A percentile compares a stretch with the other conserved stretches of the same genome.
Conservation (phyloP, 2,113 vertebrate genomes). For the Onychostoma macrolepis region DNA sequence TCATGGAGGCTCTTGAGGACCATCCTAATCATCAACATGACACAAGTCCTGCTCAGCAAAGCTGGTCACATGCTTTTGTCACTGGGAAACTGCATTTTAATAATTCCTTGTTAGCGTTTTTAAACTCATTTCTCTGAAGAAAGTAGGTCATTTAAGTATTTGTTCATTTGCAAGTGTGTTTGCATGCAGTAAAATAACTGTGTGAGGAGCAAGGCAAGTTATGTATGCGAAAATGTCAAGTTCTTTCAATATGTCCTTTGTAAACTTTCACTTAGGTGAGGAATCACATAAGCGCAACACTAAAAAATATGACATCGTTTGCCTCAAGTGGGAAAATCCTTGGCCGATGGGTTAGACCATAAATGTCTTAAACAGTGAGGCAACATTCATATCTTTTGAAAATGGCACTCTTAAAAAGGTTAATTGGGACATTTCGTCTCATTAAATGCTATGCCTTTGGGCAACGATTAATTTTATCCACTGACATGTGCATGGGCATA, state of each 20-base stretch:
- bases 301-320: constrained; percentile 33
- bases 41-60: background rate
- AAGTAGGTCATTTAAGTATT: constrained; percentile 11
- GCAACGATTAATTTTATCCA: constrained; percentile 66
- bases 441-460: constrained; percentile 51
- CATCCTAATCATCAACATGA: constrained; percentile 23
- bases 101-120: background rate
- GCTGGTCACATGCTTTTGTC: background rate
- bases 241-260: constrained; percentile 24
- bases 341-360: constrained; percentile 11
- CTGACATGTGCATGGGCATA: constrained; percentile 52
- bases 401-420: constrained; percentile 50
- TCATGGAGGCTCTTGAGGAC: background rate
- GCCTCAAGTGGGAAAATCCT: constrained; percentile 36
- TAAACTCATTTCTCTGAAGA: background rate
- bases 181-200: constrained; percentile 1
- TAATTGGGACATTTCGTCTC: constrained; percentile 53
- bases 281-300: constrained; percentile 8
- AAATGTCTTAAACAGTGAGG: constrained; percentile 41
- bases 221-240: constrained; percentile 12
- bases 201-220: background rate
- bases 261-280: constrained; percentile 29
- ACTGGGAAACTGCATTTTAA: background rate
- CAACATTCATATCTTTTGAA: constrained; percentile 45
- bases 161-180: background rate